Base-by-base conservation (phyloP, 2,797 vertebrate genomes). In the Alcedo atthis region DNA sequence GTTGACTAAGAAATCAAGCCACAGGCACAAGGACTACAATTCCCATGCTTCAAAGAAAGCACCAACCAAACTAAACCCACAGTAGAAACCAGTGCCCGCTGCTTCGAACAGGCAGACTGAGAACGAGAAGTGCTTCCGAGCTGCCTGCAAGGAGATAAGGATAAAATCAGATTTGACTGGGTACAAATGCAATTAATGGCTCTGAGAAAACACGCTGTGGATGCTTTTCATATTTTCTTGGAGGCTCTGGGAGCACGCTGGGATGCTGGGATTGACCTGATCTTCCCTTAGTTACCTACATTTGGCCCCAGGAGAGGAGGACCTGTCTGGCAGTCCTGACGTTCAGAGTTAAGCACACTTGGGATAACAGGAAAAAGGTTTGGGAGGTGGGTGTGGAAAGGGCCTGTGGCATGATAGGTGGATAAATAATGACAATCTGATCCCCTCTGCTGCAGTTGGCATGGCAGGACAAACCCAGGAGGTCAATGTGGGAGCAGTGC, bases 1-100 rank as follows among this genome's bases (percentile, higher is more conserved):
- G 97, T 97, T 90, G 69, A 2, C 0, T 2, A 15, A 5, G 6
- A 4, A 0, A 6, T 20, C 3, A 4, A 67, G 19, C 32, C 21
- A 12, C 0, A 0, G 26, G 49, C 37, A 8, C 48, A 14, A 64
- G 73, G 92, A 97, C 96, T 97, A 97, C 97, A 95, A 24, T 42
- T 94, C 97, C 98, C 97, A 85, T 45, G 82, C 14, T 46, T 8
- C 91, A 55, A 4, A 26, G 53, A 8, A 12, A 7, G 18, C 24
- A 49, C 11, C 20, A 48, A 22, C 10, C 20, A 20, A 54, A 30
- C 16, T 30, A 53, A n/a, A 4, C 30, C 53, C 53, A 12, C 37
- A 14, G 37, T 40, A 40, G 37, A 40, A 54, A n/a, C 30, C 1
- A 12, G 21, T 2, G 49, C 18, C 37, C 1, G 9, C 15, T 18